Percentiles rank a stretch among this genome's conserved stretches.
These are phyloP conservation scores for Gortyna flavago DNA, from an alignment of 2,888 invertebrate genomes.

Conservation along the genomic window DNA sequence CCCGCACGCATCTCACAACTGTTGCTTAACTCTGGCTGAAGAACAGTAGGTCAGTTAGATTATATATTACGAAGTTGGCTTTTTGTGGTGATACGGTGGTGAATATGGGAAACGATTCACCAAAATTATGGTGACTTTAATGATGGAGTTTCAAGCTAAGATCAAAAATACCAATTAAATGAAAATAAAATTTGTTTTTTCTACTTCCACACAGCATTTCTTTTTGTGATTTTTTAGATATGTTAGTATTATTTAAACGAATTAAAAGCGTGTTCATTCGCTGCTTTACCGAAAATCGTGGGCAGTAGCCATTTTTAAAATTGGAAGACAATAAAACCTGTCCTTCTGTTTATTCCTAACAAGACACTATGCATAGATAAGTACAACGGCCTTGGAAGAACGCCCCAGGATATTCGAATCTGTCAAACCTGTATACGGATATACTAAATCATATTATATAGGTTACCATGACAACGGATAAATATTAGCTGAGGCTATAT, in stretches of 20 bases:
- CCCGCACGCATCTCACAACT: conserved; percentile 87
- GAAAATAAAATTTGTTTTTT: not conserved
- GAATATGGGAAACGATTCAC: not conserved
- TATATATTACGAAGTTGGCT: conserved; percentile 3
- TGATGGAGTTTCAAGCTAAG: not conserved
- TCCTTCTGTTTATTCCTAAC: conserved; percentile 33
- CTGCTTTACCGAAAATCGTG: not conserved
- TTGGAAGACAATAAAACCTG: conserved; percentile 1
- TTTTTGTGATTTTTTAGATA: not conserved
- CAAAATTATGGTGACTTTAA: not conserved
- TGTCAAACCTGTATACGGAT: conserved; percentile 59
- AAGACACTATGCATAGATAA: conserved; percentile 31
- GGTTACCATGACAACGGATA: conserved; percentile 24
- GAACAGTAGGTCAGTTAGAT: conserved; percentile 65
- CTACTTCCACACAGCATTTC: not conserved
- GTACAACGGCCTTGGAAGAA: conserved; percentile 49
- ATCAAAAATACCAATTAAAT: not conserved
- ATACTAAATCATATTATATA: conserved; percentile 49
- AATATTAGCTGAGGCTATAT: conserved; percentile 7
- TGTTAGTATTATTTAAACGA: not conserved
- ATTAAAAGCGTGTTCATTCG: not conserved
- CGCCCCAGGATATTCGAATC: conserved; percentile 53
- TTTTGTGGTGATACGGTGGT: not conserved
- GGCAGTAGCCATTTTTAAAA: too few relatives aligned
- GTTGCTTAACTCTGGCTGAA: conserved; percentile 82